Percentiles rank a stretch among this genome's conserved stretches.
phyloP scores from a whole-genome alignment of 1,140 invertebrate genomes.

The Nephotettix cincticeps region DNA sequence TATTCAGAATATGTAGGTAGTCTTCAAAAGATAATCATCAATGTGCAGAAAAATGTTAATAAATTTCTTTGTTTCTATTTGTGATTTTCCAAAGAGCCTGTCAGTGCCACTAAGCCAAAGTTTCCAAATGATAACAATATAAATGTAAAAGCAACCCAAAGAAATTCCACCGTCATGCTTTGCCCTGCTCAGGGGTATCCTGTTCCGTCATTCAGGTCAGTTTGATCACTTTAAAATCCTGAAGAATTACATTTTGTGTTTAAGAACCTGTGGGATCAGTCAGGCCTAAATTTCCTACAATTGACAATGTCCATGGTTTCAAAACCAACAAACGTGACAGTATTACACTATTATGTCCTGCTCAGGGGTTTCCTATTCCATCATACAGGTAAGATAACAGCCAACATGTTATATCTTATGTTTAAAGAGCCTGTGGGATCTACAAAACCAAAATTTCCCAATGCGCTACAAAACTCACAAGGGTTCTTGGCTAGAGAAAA shows the following conservation, averaged over 20 bases:
- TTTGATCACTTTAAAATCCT: not conserved
- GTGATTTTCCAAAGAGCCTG: no score
- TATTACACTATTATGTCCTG: conserved; percentile 64
- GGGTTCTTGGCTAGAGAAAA: conserved; percentile 51
- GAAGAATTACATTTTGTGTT: conserved; percentile 33
- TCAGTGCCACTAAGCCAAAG: conserved; percentile 54
- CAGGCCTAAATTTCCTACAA: conserved; percentile 52
- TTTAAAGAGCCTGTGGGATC: conserved; percentile 70
- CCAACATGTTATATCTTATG: not conserved
- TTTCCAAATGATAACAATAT: conserved; percentile 51
- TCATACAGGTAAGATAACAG: not conserved
- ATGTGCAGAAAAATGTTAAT: not conserved
- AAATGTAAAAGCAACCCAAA: conserved; percentile 48
- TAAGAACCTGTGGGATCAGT: conserved; percentile 71
- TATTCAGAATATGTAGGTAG: no score
- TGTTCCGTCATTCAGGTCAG: conserved; percentile 30
- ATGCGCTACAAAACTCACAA: conserved; percentile 37
- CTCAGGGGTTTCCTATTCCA: conserved; percentile 60
- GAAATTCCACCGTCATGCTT: conserved; percentile 53
- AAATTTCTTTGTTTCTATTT: not conserved
- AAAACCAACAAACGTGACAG: conserved; percentile 48
- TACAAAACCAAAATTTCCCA: conserved; percentile 55
- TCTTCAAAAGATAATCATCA: no score
- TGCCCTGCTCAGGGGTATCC: conserved; percentile 47
- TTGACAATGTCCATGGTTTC: conserved; percentile 49